Percentiles rank a stretch among this genome's conserved stretches.
Conservation (phyloP, 2,797 vertebrate species). For the Malurus leucopterus region DNA sequence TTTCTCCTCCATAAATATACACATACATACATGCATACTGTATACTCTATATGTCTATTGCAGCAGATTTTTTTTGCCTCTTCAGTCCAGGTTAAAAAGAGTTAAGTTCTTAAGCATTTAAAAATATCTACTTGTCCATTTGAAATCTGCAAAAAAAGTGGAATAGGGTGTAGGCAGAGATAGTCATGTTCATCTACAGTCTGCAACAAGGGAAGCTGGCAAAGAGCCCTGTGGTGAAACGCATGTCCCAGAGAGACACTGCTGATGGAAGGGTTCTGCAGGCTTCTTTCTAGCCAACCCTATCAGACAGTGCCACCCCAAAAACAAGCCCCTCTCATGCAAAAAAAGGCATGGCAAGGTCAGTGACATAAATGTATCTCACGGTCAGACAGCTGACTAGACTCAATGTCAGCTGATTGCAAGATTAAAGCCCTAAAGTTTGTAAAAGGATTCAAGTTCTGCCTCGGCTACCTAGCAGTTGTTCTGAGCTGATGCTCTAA, state of each 20-base stretch:
- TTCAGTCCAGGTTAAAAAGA: neutral
- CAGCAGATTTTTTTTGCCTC: neutral
- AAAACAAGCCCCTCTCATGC: neutral
- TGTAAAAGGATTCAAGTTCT: conserved; percentile 2
- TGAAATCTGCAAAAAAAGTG: neutral
- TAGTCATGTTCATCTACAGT: neutral
- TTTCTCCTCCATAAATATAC: neutral
- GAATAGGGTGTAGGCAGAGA: neutral
- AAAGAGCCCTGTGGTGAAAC: neutral
- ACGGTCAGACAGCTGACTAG: neutral
- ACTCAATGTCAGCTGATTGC: neutral
- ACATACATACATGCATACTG: too few relatives aligned
- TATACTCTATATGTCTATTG: neutral
- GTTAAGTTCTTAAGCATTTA: neutral
- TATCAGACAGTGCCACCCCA: neutral
- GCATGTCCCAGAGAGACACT: neutral
- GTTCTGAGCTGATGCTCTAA: neutral
- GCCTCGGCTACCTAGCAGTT: neutral
- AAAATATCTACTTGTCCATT: neutral
- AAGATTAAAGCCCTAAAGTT: neutral
- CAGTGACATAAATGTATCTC: neutral
- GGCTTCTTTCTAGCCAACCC: neutral
- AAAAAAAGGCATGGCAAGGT: neutral
- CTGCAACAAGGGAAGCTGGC: neutral
- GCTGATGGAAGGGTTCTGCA: neutral